These are phyloP conservation scores for Pogonognathellus flavescens DNA, from an alignment of 1,140 invertebrate species.

Conservation along the genomic window DNA sequence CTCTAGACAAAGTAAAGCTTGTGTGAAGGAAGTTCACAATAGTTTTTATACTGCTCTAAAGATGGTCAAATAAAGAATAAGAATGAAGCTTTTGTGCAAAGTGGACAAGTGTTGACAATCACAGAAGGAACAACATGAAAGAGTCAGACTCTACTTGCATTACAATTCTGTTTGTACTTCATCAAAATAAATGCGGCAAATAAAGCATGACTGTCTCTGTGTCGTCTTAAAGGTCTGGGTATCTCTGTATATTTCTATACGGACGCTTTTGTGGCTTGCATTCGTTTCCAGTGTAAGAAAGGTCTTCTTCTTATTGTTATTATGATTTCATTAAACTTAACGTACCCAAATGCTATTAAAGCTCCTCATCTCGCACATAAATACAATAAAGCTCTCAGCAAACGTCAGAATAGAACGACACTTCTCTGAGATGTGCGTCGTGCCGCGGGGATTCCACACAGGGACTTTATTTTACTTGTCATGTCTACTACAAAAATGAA, in stretches of 20 bases:
- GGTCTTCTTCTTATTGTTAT: too few species aligned
- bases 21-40: background rate
- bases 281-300: too few species aligned
- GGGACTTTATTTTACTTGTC: background rate
- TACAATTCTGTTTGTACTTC: too few species aligned
- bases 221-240: background rate
- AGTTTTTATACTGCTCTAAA: background rate
- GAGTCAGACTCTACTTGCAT: background rate
- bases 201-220: too few species aligned
- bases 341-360: background rate
- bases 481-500: background rate
- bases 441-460: background rate
- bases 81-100: background rate
- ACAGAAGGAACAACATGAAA: too few species aligned
- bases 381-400: background rate
- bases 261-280: too few species aligned
- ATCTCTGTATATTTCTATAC: background rate
- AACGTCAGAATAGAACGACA: background rate
- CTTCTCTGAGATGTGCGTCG: background rate
- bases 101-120: slow-evolving; percentile 18
- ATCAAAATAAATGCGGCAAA: too few species aligned
- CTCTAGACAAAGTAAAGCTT: background rate
- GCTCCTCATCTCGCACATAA: too few species aligned
- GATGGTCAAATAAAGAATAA: slow-evolving; percentile 28
- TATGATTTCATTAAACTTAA: too few species aligned